Evolutionary conservation across 1,140 invertebrate species (phyloP).

Genomic region (Physella acuta): DNA sequence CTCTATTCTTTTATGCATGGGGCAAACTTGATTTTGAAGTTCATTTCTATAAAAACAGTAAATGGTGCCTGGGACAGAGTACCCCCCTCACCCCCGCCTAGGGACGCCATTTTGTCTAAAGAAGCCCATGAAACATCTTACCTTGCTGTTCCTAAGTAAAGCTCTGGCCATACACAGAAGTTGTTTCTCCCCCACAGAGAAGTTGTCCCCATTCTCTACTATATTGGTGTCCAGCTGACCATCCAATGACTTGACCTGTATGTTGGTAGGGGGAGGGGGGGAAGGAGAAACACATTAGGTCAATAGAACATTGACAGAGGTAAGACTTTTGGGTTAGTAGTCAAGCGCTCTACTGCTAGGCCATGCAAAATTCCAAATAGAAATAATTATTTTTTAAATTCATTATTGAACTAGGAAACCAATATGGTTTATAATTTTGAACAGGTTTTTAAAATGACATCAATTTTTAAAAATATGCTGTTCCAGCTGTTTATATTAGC

Average conservation of each 20-base stretch:
- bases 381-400: too few species aligned
- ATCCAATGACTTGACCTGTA: constrained; percentile 44
- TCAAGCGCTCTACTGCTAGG: too few species aligned
- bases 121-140: constrained; percentile 38
- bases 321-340: too few species aligned
- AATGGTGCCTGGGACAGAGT: too few species aligned
- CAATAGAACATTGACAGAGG: neutral
- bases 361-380: neutral
- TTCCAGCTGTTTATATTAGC: too few species aligned
- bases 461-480: too few species aligned
- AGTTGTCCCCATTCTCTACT: constrained; percentile 65
- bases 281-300: neutral
- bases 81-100: too few species aligned
- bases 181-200: constrained; percentile 64
- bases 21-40: too few species aligned
- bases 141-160: constrained; percentile 58
- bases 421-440: neutral
- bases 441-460: neutral
- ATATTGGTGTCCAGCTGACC: constrained; percentile 57
- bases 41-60: too few species aligned
- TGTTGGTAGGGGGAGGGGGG: neutral
- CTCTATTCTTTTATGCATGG: too few species aligned
- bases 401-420: neutral
- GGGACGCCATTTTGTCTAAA: too few species aligned
- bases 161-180: constrained; percentile 61